Conservation (phyloP, 1,140 invertebrate genomes). For the Drosophila saltans region DNA sequence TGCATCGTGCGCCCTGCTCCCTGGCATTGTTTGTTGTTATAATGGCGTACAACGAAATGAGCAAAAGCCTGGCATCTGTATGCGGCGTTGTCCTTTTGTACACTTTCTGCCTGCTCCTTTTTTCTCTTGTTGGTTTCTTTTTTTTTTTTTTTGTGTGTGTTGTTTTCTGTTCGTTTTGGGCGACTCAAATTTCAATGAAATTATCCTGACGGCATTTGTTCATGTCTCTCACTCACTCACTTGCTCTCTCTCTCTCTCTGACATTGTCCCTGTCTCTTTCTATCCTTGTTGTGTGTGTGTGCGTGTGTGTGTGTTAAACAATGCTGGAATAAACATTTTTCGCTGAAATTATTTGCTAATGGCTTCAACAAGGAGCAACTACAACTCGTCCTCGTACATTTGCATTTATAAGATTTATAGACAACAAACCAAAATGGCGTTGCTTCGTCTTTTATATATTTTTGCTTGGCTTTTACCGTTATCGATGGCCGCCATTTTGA, state of each 20-base stretch:
- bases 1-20: conserved; percentile 8
- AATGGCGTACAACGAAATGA: conserved; percentile 64
- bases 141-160: background rate
- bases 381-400: conserved; percentile 56
- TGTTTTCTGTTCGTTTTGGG: conserved; percentile 16
- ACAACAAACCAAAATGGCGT: conserved; percentile 70
- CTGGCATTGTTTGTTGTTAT: conserved; percentile 74
- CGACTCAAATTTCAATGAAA: conserved; percentile 83
- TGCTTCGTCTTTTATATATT: conserved; percentile 12
- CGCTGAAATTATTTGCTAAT: conserved; percentile 81
- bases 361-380: conserved; percentile 52
- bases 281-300: conserved; percentile 16
- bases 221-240: conserved; percentile 10
- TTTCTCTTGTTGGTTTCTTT: background rate
- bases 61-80: conserved; percentile 78
- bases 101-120: conserved; percentile 74
- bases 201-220: conserved; percentile 78
- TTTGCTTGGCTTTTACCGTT: conserved; percentile 35
- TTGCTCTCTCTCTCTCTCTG: background rate
- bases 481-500: conserved; percentile 71
- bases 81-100: conserved; percentile 70
- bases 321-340: conserved; percentile 69
- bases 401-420: conserved; percentile 77
- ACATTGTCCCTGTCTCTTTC: background rate
- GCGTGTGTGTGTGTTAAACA: conserved; percentile 48